These are phyloP conservation scores for Brachyrhaphis roseni DNA, from an alignment of 2,797 vertebrate species.

Conservation along the genomic window DNA sequence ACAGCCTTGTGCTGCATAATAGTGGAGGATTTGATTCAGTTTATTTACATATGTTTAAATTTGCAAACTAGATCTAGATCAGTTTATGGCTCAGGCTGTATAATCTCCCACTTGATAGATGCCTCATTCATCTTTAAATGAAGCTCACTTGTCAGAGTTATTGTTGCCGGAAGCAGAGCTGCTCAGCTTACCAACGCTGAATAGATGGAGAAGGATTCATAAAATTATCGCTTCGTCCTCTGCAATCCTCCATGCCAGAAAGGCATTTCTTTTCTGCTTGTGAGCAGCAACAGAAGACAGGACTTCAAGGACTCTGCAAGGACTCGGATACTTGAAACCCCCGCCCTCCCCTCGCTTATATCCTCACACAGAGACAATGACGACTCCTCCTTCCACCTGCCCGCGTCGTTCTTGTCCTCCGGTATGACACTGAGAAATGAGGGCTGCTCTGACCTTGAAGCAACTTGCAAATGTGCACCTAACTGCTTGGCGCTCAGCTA, in stretches of 20 bases:
- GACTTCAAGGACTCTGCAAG: slow-evolving; percentile 72
- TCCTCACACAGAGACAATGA: slow-evolving; percentile 46
- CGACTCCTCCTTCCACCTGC: slow-evolving; percentile 39
- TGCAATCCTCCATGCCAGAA: slow-evolving; percentile 3
- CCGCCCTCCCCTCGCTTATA: not conserved
- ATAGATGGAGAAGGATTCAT: not conserved
- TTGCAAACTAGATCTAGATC: not conserved
- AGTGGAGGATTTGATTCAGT: not conserved
- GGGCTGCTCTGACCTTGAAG: slow-evolving; percentile 62
- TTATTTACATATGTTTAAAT: not conserved
- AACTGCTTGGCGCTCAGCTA: slow-evolving; percentile 7
- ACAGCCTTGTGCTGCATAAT: not conserved
- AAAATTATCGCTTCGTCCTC: not conserved
- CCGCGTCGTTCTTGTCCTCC: slow-evolving; percentile 42
- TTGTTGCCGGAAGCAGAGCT: not conserved
- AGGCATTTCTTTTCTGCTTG: slow-evolving; percentile 35
- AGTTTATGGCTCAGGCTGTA: not conserved
- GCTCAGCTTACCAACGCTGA: not conserved
- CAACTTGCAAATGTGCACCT: slow-evolving; percentile 41
- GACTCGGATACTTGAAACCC: slow-evolving; percentile 36
- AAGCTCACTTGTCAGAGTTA: slow-evolving; percentile 3
- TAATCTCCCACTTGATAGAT: not conserved
- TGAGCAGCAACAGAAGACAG: slow-evolving; percentile 29
- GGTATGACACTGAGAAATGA: slow-evolving; percentile 60
- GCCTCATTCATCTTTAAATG: not conserved